Percentiles rank a stretch among this genome's conserved stretches.
Evolutionary conservation across 2,888 invertebrate species (phyloP).

Genomic region (Eupithecia exiguata): DNA sequence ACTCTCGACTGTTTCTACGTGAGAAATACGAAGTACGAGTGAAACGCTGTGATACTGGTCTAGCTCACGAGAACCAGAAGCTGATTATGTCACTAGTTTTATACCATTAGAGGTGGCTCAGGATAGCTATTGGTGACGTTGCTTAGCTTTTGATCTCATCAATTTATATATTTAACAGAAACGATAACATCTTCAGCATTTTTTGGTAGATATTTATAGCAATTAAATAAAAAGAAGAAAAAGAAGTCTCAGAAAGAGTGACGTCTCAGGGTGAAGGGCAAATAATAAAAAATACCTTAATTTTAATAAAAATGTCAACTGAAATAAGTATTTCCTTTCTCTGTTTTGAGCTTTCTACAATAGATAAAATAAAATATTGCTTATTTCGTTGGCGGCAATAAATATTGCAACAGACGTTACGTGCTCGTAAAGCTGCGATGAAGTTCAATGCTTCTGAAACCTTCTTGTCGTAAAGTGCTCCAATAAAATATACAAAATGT

Average conservation of each 20-base stretch:
- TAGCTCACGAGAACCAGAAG: not conserved
- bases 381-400: not conserved
- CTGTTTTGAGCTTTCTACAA: not conserved
- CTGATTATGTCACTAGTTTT: too few relatives aligned
- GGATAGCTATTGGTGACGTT: not conserved
- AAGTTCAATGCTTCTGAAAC: not conserved
- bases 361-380: not conserved
- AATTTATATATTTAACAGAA: not conserved
- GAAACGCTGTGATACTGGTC: not conserved
- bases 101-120: too few relatives aligned
- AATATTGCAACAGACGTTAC: not conserved
- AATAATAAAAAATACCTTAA: too few relatives aligned
- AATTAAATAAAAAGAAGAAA: not conserved
- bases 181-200: too few relatives aligned
- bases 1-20: not conserved
- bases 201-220: not conserved
- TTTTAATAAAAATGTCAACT: too few relatives aligned
- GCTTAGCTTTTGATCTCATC: not conserved
- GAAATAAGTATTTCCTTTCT: too few relatives aligned
- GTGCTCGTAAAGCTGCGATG: constrained; percentile 1
- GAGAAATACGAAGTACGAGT: not conserved
- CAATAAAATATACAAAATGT: too few relatives aligned
- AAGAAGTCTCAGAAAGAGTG: too few relatives aligned
- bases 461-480: not conserved
- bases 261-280: too few relatives aligned